Base-by-base conservation (phyloP, 2,888 invertebrate genomes). In the Ecdyonurus torrentis region DNA sequence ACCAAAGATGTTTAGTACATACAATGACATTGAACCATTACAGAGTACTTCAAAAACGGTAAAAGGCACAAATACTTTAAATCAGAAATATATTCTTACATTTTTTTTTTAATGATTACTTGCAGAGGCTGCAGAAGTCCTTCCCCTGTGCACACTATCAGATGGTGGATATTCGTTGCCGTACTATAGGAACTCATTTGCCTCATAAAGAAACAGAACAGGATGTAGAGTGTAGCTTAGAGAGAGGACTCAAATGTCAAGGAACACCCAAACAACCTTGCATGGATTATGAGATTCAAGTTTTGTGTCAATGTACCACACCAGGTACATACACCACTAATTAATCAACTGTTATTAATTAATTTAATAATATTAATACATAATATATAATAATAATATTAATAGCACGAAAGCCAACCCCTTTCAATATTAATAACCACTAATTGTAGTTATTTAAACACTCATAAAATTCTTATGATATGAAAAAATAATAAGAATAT, bases 211-310 rank as follows among this genome's bases (percentile, higher is more conserved):
- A 84, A 62, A 86, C 87, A 10, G 86, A 85, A 0, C 80, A 89
- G 62, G 81, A 87, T 70, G 87, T 86, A 0, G 84, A 85, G 68
- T 93, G 93, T 71, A 85, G 84, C 67, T 71, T 89, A 64, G 83
- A 87, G 67, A 77, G 78, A 18, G 92, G 92, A 0, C 76, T 92
- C 0, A 74, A 83, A 2, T 92, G 92, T 71, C 75, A 73, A 63
- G 74, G 76, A 2, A 67, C 72, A 15, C 70, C 69, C 5, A 60
- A 55, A 19, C 68, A 68, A 2, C 69, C 74, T 1, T 93, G 93
- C 69, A 80, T 83, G 1, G 91, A 93, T 76, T 92, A 91, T 71
- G 91, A 93, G 75, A 84, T 92, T 60, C 79, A 87, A 25, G 85
- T 91, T 1, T 78, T 82, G 53, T 92, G 92, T 71, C 73, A 78